phyloP scores from a whole-genome alignment of 2,888 invertebrate species.

The Amphipoea lucens region DNA sequence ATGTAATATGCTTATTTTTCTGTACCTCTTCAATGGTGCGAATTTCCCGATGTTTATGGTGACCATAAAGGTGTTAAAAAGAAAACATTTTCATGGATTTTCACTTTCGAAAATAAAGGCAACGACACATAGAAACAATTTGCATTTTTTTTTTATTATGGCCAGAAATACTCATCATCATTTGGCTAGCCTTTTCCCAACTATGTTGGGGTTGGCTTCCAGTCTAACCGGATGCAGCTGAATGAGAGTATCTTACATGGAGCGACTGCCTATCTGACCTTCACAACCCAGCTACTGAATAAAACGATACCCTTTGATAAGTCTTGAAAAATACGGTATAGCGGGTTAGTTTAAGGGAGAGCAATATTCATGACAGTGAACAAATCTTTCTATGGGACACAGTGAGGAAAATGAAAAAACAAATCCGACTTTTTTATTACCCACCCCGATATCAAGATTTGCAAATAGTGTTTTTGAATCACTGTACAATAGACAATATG shows the following conservation, averaged over 20 bases:
- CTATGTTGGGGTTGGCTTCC: too few species aligned
- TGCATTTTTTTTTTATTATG: background rate
- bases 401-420: background rate
- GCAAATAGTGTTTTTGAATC: background rate
- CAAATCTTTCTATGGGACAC: background rate
- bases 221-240: too few species aligned
- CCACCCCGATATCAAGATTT: too few species aligned
- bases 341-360: background rate
- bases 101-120: background rate
- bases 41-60: constrained; percentile 10
- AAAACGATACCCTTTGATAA: too few species aligned
- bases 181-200: too few species aligned
- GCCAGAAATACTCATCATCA: too few species aligned
- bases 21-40: constrained; percentile 7
- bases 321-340: background rate
- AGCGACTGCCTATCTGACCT: too few species aligned
- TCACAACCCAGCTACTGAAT: too few species aligned
- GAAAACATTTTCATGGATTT: too few species aligned
- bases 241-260: too few species aligned
- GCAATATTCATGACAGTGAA: background rate
- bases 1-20: background rate
- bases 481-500: background rate
- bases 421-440: background rate
- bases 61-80: background rate
- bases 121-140: background rate